Base-by-base conservation (phyloP, 2,113 vertebrate species). In the Probosciger aterrimus region DNA sequence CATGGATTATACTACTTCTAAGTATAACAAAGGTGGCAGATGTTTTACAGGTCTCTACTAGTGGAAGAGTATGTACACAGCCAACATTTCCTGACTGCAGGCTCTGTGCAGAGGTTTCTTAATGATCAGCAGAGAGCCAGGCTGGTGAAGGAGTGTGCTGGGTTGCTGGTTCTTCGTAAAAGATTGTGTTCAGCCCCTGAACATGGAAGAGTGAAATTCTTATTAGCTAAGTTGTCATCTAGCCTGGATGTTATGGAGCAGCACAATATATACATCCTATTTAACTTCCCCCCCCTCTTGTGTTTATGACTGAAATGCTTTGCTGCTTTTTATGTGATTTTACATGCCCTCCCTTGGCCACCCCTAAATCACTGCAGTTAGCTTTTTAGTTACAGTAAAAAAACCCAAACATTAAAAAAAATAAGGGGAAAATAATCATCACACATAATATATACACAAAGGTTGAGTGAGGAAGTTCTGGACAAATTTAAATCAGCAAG, bases 261-360 rank as follows among this genome's bases (percentile, higher is more conserved):
- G 2, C 49, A 16, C 33, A 79, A 60, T 31, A 60, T 1, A 82
- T 4, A 82, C 82, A 79, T 67, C 9, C 11, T 59, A 67, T 4
- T 44, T 25, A 6, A 57, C 8, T 35, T 22, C 27, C 30, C 8
- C 2, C 2, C 5, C 23, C 11, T 7, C 1, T 27, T 17, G 33
- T 37, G 10, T 39, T 67, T 64, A 53, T 46, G 17, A 70, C 18
- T 70, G 46, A 91, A 93, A 65, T 37, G 4, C 9, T 74, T 83
- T 11, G 3, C 17, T 46, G 44, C 19, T 50, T 60, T 80, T 44
- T 6, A 44, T 0, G 3, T 39, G 4, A 41, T 67, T 94, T 86
- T 53, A 70, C 25, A 25, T 18, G 39, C 18, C 11, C 3, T 2
- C 2, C 12, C 18, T 11, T 28, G 23, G 5, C 3, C 28, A 81